Conservation (phyloP, 2,888 invertebrate species). For the Lucinisca nassula region DNA sequence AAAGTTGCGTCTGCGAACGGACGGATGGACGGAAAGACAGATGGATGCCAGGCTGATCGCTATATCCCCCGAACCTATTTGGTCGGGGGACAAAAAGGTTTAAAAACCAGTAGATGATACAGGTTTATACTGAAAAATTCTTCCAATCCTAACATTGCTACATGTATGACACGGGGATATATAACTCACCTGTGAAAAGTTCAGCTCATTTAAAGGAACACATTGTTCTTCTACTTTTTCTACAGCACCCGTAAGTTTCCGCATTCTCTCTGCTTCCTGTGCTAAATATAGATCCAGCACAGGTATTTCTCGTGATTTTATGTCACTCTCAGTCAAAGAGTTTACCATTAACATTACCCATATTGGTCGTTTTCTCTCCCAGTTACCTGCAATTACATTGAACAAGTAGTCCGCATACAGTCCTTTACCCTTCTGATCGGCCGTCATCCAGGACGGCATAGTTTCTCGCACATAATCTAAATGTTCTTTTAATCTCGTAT, state of each 20-base stretch:
- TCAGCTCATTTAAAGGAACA: constrained; percentile 89
- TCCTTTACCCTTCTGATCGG: constrained; percentile 87
- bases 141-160: no score
- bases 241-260: constrained; percentile 89
- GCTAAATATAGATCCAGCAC: constrained; percentile 90
- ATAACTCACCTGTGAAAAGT: constrained; percentile 88
- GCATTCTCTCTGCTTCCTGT: constrained; percentile 88
- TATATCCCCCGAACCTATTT: no score
- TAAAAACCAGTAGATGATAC: no score
- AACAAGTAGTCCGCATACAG: constrained; percentile 89
- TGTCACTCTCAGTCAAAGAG: constrained; percentile 89
- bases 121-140: no score
- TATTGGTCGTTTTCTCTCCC: constrained; percentile 89
- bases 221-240: constrained; percentile 90
- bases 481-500: constrained; percentile 88
- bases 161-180: no score
- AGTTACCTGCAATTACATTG: constrained; percentile 89
- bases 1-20: no score
- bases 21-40: no score
- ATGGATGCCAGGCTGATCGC: no score
- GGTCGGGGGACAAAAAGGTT: no score
- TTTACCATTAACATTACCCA: constrained; percentile 90
- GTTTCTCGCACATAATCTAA: constrained; percentile 88
- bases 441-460: constrained; percentile 88
- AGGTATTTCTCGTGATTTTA: constrained; percentile 88